These are phyloP conservation scores for Gerris buenoi DNA, from an alignment of 1,140 invertebrate species.

Conservation along the genomic window DNA sequence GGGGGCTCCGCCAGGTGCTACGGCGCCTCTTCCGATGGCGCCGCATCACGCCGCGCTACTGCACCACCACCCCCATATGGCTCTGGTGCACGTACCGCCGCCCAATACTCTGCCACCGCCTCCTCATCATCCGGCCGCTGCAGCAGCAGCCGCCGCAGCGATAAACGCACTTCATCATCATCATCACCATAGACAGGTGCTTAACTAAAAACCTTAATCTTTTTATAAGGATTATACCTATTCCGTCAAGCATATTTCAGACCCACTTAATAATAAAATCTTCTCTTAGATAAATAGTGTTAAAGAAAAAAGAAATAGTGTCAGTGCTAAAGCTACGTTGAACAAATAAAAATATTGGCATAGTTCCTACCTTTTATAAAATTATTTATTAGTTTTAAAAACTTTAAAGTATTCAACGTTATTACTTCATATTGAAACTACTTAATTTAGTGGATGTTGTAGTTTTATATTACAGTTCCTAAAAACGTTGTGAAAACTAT, in stretches of 20 bases:
- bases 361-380: not conserved
- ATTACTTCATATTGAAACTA: too few species aligned
- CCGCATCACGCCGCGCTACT: not conserved
- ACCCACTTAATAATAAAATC: not conserved
- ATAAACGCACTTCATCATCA: not conserved
- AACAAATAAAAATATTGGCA: not conserved
- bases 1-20: not conserved
- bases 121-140: not conserved
- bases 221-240: not conserved
- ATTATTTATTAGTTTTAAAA: not conserved
- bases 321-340: not conserved
- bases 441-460: too few species aligned
- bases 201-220: not conserved
- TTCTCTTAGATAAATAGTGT: not conserved
- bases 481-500: too few species aligned
- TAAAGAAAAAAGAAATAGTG: not conserved
- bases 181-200: not conserved
- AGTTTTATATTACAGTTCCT: too few species aligned
- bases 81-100: not conserved
- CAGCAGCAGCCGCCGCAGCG: not conserved
- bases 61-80: not conserved
- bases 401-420: too few species aligned
- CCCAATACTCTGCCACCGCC: not conserved
- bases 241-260: not conserved
- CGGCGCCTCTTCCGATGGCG: not conserved